Conservation (phyloP, 2,797 vertebrate genomes). For the Jordanella pulchra region DNA sequence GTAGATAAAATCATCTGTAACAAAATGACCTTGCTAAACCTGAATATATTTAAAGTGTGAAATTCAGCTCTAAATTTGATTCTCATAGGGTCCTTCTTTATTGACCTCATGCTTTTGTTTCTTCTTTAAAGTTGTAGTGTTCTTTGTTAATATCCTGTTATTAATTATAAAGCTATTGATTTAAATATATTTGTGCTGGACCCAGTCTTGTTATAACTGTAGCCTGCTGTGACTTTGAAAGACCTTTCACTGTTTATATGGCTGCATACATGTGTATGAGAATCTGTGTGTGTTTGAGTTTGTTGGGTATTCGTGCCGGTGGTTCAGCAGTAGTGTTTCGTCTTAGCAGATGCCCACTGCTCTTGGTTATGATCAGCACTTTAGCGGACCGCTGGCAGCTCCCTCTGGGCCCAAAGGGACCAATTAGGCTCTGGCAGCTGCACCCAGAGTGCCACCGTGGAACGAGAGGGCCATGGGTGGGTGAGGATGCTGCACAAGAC, state of each 20-base stretch:
- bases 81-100: neutral
- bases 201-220: neutral
- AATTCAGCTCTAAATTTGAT: neutral
- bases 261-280: slow-evolving; percentile 21
- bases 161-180: neutral
- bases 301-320: slow-evolving; percentile 43
- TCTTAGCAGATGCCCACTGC: slow-evolving; percentile 73
- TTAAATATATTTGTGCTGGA: neutral
- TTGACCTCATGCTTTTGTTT: neutral
- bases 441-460: slow-evolving; percentile 58
- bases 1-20: neutral
- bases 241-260: slow-evolving; percentile 50
- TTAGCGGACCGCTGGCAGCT: slow-evolving; percentile 55
- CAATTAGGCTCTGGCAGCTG: slow-evolving; percentile 80
- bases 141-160: neutral
- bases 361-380: slow-evolving; percentile 62
- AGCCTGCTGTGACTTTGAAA: slow-evolving; percentile 64
- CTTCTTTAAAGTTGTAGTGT: neutral
- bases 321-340: slow-evolving; percentile 56
- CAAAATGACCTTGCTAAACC: neutral
- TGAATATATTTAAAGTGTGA: neutral
- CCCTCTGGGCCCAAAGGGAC: slow-evolving; percentile 73
- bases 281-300: slow-evolving; percentile 23
- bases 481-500: slow-evolving; percentile 45
- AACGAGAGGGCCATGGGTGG: slow-evolving; percentile 37